Evolutionary conservation across 2,888 invertebrate genomes (phyloP), one percentile per base, ranked within the genome.

Genomic region (Malthinus seriepunctatus): DNA sequence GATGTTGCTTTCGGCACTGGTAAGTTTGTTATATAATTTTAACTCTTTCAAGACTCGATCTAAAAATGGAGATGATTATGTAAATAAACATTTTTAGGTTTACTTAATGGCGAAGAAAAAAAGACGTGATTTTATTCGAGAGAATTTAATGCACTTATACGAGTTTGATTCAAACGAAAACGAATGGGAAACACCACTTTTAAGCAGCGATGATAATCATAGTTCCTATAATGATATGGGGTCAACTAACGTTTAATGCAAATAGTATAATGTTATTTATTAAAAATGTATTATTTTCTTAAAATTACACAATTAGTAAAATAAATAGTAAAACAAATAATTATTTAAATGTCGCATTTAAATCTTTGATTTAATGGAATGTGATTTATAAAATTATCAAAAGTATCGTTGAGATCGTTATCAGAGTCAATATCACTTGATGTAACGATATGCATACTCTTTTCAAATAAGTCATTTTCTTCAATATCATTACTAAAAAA

Each of bases 131-230:
- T 79, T 81, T 62, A 74, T 88, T 34, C 79, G 87, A 44, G 84
- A 86, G 68, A 84, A 85, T 69, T 76, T 88, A 39, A 84, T 88
- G 81, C 86, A 85, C 10, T 76, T 88, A 67, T 88, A 88, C 71
- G 87, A 85, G 66, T 88, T 88, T 75, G 87, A 87, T 68, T 82
- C 84, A n/a, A 87, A 87, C 67, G 86, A 86, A 70, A 83, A 85
- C 63, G 86, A 87, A 70, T 88, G 88, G 87, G 87, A 88, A 73
- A 82, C 85, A 6, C 69, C 60, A 2, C 73, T 85, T 45, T 74
- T 87, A 31, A 82, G 81, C 55, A 75, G 72, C 62, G 70, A 68
- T 46, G 76, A 78, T 7, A 49, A 45, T 38, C 15, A 56, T 32
- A 31, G 14, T 42, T 33, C 42, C 2, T 48, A 23, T 6, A 48